A percentile compares a stretch with the other conserved stretches of the same genome.
Conservation (phyloP, 1,140 invertebrate genomes). For the Papilio polytes region DNA sequence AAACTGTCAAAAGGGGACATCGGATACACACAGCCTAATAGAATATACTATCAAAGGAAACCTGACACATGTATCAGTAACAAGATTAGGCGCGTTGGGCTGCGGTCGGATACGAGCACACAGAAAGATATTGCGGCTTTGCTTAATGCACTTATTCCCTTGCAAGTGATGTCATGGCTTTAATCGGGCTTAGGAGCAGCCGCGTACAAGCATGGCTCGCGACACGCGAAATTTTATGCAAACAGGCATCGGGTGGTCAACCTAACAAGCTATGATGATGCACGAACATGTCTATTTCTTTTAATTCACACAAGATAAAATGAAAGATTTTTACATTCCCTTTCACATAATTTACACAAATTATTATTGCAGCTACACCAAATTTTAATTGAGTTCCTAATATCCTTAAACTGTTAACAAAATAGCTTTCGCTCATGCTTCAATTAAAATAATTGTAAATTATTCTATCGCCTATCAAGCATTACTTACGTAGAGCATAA, state of each 20-base stretch:
- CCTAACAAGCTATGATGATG: background rate
- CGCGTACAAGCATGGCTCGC: background rate
- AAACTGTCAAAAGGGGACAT: slow-evolving; percentile 27
- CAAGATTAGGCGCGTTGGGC: slow-evolving; percentile 34
- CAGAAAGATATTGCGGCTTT: slow-evolving; percentile 36
- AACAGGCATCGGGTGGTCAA: background rate
- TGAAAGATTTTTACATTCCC: too few species aligned
- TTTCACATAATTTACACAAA: too few species aligned
- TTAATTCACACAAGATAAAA: background rate
- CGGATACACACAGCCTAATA: slow-evolving; percentile 11
- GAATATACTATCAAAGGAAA: slow-evolving; percentile 37
- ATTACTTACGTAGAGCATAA: background rate
- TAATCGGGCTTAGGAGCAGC: slow-evolving; percentile 25
- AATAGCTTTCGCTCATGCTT: too few species aligned
- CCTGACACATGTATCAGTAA: slow-evolving; percentile 40
- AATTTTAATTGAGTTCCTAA: too few species aligned
- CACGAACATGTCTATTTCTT: background rate
- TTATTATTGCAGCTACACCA: too few species aligned
- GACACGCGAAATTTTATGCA: slow-evolving; percentile 13
- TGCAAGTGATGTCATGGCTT: slow-evolving; percentile 35
- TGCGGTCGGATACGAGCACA: slow-evolving; percentile 26
- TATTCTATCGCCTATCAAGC: background rate
- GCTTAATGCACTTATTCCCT: slow-evolving; percentile 38
- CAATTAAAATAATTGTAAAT: too few species aligned
- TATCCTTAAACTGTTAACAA: too few species aligned